phyloP scores from a whole-genome alignment of 2,888 invertebrate species.

The Euproctis similis region DNA sequence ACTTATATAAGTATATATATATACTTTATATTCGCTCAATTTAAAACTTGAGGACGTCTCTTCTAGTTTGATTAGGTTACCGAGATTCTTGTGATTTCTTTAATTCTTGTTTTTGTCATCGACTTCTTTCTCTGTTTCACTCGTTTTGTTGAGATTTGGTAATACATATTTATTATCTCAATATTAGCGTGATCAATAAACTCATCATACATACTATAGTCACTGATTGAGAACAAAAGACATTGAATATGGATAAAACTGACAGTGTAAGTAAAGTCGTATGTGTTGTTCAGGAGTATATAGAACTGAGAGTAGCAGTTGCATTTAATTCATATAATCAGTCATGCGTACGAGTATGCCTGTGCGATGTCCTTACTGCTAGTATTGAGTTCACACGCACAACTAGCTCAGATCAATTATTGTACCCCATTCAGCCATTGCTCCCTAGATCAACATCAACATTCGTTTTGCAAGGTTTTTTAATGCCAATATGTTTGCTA shows the following conservation, averaged over 20 bases:
- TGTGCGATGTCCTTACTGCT: slow-evolving; percentile 42
- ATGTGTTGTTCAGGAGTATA: slow-evolving; percentile 1
- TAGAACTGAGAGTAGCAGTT: slow-evolving; percentile 3
- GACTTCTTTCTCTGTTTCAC: no score
- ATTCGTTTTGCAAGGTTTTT: slow-evolving; percentile 58
- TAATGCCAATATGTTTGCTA: slow-evolving; percentile 30
- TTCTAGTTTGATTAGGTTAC: no score
- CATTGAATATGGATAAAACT: slow-evolving; percentile 5
- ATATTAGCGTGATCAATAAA: no score
- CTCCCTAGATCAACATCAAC: slow-evolving; percentile 54
- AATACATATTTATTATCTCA: no score
- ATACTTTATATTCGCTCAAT: no score
- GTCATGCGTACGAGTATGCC: slow-evolving; percentile 26
- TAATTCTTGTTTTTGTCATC: no score
- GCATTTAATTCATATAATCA: slow-evolving; percentile 17
- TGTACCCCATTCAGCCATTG: slow-evolving; percentile 62
- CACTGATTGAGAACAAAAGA: no score
- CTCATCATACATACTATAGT: no score
- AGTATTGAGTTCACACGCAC: slow-evolving; percentile 58
- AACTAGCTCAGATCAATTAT: slow-evolving; percentile 69
- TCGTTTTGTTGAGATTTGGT: no score
- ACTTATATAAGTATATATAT: no score
- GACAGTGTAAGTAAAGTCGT: slow-evolving; percentile 6
- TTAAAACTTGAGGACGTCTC: no score
- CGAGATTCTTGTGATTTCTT: no score